phyloP scores from a whole-genome alignment of 2,113 vertebrate genomes.

The Vulpes vulpes region DNA sequence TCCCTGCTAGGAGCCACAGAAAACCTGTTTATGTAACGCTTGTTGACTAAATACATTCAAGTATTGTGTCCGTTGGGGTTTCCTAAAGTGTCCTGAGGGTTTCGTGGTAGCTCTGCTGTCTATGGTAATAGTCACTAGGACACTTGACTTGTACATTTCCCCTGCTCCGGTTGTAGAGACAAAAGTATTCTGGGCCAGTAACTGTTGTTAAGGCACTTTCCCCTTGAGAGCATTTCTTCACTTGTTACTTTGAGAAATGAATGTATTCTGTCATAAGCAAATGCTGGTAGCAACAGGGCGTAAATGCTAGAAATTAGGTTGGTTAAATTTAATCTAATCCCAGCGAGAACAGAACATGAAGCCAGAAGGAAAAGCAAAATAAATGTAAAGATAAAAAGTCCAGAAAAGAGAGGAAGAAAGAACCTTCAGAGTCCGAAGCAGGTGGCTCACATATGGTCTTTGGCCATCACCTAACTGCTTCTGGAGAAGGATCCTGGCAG shows the following conservation, averaged over 20 bases:
- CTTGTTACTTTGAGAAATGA: not conserved
- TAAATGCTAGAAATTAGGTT: not conserved
- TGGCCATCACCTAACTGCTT: not conserved
- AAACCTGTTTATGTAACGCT: not conserved
- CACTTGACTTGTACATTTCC: fast-evolving
- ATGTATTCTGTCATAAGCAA: not conserved
- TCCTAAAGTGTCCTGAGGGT: not conserved
- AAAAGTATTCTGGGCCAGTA: fast-evolving
- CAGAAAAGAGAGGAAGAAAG: not conserved
- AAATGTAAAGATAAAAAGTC: not conserved
- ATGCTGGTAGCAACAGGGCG: not conserved
- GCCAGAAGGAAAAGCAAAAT: not conserved
- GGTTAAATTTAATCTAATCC: not conserved
- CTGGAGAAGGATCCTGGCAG: not conserved
- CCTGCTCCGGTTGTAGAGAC: fast-evolving
- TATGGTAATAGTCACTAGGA: not conserved
- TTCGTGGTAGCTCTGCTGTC: not conserved
- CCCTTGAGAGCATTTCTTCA: not conserved
- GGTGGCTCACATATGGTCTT: not conserved
- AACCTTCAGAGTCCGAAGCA: not conserved
- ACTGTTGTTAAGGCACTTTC: not conserved
- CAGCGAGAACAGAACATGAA: not conserved
- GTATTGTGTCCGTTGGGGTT: not conserved
- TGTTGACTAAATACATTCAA: not conserved
- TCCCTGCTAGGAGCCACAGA: not conserved